Percentiles rank a stretch among this genome's conserved stretches.
phyloP scores from a whole-genome alignment of 2,797 vertebrate species.

The Brachymystax lenok region DNA sequence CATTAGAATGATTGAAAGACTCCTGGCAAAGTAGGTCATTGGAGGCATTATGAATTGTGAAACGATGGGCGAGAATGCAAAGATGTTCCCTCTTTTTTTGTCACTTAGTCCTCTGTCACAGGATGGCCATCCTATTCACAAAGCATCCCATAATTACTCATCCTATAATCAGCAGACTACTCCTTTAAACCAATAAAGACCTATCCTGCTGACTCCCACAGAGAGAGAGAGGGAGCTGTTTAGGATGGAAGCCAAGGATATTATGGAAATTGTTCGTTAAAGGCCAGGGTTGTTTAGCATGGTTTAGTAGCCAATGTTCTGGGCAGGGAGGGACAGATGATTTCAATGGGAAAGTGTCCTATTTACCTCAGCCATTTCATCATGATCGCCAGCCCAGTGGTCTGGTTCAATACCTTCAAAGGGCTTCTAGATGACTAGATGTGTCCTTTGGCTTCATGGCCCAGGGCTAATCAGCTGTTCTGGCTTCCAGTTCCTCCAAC shows the following conservation, averaged over 20 bases:
- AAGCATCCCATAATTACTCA: slow-evolving; percentile 45
- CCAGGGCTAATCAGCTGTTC: slow-evolving; percentile 65
- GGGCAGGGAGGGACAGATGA: slow-evolving; percentile 63
- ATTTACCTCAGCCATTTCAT: slow-evolving; percentile 65
- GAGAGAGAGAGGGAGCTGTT: slow-evolving; percentile 40
- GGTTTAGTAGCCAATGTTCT: slow-evolving; percentile 63
- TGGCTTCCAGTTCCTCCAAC: slow-evolving; percentile 37
- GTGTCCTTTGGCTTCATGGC: slow-evolving; percentile 53
- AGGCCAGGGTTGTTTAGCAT: slow-evolving; percentile 65
- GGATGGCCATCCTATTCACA: slow-evolving; percentile 33
- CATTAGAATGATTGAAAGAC: slow-evolving; percentile 64
- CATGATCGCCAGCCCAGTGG: slow-evolving; percentile 24
- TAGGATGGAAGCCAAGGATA: slow-evolving; percentile 65
- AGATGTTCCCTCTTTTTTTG: slow-evolving; percentile 40
- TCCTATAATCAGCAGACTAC: slow-evolving; percentile 33
- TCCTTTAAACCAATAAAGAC: slow-evolving; percentile 65
- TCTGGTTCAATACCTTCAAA: slow-evolving; percentile 43
- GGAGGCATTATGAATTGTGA: slow-evolving; percentile 56
- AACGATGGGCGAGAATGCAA: slow-evolving; percentile 40
- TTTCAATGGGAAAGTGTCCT: slow-evolving; percentile 68
- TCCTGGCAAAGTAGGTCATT: slow-evolving; percentile 60
- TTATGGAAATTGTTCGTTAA: slow-evolving; percentile 76
- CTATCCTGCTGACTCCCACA: slow-evolving; percentile 72
- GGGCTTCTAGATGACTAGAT: slow-evolving; percentile 31
- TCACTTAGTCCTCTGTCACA: slow-evolving; percentile 56